Evolutionary conservation across 2,888 invertebrate species (phyloP).

Genomic region (Horisme vitalbata): DNA sequence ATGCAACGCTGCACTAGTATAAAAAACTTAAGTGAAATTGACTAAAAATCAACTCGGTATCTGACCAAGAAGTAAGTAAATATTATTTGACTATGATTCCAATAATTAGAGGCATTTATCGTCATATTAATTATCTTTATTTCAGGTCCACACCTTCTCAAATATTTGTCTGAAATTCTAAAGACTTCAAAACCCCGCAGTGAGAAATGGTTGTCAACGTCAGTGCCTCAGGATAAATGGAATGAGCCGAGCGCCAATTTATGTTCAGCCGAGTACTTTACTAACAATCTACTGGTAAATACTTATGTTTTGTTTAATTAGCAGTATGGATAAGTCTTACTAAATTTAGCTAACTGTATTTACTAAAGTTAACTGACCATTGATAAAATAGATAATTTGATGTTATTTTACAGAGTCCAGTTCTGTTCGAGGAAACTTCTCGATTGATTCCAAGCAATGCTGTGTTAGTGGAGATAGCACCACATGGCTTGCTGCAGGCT

Average conservation of each 20-base stretch:
- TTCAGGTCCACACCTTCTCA: conserved; percentile 12
- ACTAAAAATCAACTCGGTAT: too few species aligned
- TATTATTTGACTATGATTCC: too few species aligned
- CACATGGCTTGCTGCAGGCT: conserved; percentile 90
- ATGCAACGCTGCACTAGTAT: too few species aligned
- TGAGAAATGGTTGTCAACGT: conserved; percentile 90
- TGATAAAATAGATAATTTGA: too few species aligned
- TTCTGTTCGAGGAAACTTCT: conserved; percentile 89
- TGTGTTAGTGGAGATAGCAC: conserved; percentile 91
- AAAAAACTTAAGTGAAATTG: too few species aligned
- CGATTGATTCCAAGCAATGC: conserved; percentile 89
- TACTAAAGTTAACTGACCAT: too few species aligned
- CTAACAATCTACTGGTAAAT: conserved; percentile 87
- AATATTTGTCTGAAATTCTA: conserved; percentile 77
- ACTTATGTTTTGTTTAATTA: too few species aligned
- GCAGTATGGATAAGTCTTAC: too few species aligned
- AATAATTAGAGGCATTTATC: too few species aligned
- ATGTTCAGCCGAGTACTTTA: conserved; percentile 91
- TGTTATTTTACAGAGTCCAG: conserved; percentile 79
- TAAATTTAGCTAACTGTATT: too few species aligned
- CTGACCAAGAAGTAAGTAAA: too few species aligned
- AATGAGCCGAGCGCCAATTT: conserved; percentile 53
- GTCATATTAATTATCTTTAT: too few species aligned
- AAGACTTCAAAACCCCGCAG: conserved; percentile 84
- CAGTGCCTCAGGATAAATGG: conserved; percentile 87